phyloP scores from a whole-genome alignment of 2,888 invertebrate species.

The Cheilosia grossa region DNA sequence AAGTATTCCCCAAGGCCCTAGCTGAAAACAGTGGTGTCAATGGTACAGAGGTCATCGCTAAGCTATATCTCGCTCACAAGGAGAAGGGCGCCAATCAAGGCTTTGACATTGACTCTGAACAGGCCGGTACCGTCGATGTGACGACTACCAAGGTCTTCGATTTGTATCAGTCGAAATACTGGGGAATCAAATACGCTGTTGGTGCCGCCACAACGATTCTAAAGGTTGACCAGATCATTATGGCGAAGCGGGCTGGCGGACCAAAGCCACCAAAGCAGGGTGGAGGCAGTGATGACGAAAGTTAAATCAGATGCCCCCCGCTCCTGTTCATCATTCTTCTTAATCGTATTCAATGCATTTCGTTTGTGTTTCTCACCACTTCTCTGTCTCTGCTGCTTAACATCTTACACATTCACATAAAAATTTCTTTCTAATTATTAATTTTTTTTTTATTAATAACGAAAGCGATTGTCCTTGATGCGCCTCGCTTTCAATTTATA shows the following conservation, averaged over 20 bases:
- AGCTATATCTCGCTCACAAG: slow-evolving; percentile 96
- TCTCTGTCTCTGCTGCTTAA: slow-evolving; percentile 40
- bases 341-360: slow-evolving; percentile 57
- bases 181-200: slow-evolving; percentile 98
- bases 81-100: slow-evolving; percentile 91
- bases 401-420: slow-evolving; percentile 52
- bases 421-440: slow-evolving; percentile 45
- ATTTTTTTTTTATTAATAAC: slow-evolving; percentile 45
- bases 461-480: neutral
- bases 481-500: slow-evolving; percentile 25
- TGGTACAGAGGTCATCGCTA: slow-evolving; percentile 93
- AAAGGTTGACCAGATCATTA: slow-evolving; percentile 98
- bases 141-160: slow-evolving; percentile 91
- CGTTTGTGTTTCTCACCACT: slow-evolving; percentile 29
- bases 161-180: slow-evolving; percentile 92
- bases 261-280: slow-evolving; percentile 92
- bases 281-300: slow-evolving; percentile 89
- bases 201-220: slow-evolving; percentile 96
- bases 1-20: slow-evolving; percentile 94
- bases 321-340: slow-evolving; percentile 23
- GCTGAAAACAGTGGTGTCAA: slow-evolving; percentile 97
- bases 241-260: slow-evolving; percentile 98
- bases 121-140: slow-evolving; percentile 89
- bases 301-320: slow-evolving; percentile 81
- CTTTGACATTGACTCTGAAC: slow-evolving; percentile 93